Evolutionary conservation across 1,140 invertebrate genomes (phyloP).

Genomic region (Nebria ingens): DNA sequence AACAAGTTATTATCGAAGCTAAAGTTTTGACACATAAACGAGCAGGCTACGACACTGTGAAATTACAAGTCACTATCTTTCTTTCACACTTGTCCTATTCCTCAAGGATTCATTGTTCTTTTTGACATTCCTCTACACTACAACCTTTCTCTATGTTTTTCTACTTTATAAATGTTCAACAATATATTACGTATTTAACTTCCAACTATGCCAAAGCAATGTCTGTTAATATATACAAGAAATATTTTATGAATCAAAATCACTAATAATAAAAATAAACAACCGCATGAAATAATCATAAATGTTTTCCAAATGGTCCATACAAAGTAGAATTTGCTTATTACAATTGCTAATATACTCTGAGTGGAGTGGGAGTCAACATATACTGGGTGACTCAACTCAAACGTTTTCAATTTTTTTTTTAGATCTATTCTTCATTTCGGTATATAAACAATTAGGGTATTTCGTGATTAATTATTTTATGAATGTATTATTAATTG

Average conservation of each 20-base stretch:
- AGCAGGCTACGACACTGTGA: conserved; percentile 3
- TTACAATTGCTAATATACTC: conserved; percentile 25
- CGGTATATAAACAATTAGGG: too few relatives aligned
- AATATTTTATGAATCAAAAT: conserved; percentile 22
- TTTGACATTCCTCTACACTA: background rate
- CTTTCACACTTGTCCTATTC: conserved; percentile 6
- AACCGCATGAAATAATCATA: conserved; percentile 25
- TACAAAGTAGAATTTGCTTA: conserved; percentile 15
- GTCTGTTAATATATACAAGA: background rate
- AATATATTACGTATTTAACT: background rate
- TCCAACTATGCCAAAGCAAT: background rate
- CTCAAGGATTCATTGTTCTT: conserved; percentile 8
- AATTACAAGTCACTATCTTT: conserved; percentile 9
- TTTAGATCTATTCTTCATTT: too few relatives aligned
- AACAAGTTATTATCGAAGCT: conserved; percentile 7
- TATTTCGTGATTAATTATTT: too few relatives aligned
- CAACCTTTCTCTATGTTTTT: too few relatives aligned
- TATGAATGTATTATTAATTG: too few relatives aligned
- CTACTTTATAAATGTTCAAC: too few relatives aligned
- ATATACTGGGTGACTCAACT: background rate
- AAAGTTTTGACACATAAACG: conserved; percentile 2
- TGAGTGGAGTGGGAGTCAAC: background rate
- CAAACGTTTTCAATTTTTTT: too few relatives aligned
- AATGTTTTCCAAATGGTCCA: conserved; percentile 21
- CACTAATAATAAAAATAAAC: conserved; percentile 20